Evolutionary conservation across 2,797 vertebrate species (phyloP).

Genomic region (Squalus acanthias): DNA sequence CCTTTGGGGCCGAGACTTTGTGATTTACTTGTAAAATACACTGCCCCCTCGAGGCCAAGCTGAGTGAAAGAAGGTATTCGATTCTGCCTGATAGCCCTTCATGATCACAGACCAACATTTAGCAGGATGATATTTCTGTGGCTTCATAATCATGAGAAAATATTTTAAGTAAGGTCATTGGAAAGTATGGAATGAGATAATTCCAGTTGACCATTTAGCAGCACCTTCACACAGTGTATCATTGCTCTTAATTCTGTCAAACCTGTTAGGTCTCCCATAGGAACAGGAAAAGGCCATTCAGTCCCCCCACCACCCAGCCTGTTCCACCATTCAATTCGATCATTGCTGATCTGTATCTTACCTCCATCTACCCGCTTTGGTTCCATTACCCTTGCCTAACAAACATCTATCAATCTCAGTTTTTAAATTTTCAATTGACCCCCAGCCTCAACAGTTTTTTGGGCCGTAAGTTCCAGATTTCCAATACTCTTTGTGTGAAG

Average conservation of each 20-base stretch:
- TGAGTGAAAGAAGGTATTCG: not conserved
- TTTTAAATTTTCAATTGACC: not conserved
- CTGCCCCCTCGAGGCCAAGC: not conserved
- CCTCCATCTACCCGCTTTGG: not conserved
- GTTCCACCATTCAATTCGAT: not conserved
- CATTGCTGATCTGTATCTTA: not conserved
- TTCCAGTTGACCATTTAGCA: not conserved
- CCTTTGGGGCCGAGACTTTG: not conserved
- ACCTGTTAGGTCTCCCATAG: not conserved
- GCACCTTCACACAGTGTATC: not conserved
- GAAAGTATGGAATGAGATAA: not conserved
- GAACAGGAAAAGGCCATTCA: not conserved
- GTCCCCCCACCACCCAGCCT: not conserved
- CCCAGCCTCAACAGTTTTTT: not conserved
- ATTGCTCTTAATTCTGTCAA: not conserved
- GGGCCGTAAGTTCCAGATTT: not conserved
- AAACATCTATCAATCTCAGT: not conserved
- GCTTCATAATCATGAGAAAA: not conserved
- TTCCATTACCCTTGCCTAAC: not conserved
- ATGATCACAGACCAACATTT: not conserved
- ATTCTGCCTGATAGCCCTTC: not conserved
- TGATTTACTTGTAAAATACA: no score
- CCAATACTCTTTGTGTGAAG: not conserved
- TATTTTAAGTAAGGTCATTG: not conserved
- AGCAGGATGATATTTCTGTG: constrained; percentile 4